Percentiles rank a stretch among this genome's conserved stretches.
Evolutionary conservation across 2,888 invertebrate species (phyloP).

Genomic region (Ophioninae sp.): DNA sequence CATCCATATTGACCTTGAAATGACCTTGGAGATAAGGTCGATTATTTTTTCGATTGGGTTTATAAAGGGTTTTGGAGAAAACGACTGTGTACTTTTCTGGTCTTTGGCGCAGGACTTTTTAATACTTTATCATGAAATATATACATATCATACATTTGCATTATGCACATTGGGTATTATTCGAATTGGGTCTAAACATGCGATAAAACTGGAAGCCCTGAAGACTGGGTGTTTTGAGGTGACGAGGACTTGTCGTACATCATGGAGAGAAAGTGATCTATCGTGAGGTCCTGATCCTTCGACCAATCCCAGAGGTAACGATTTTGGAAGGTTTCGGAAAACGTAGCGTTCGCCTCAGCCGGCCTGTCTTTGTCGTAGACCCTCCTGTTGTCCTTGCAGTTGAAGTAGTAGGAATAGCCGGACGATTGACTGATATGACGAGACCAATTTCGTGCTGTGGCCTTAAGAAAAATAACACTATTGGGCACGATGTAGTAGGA

Average conservation of each 20-base stretch:
- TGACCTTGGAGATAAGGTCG: no score
- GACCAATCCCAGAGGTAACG: slow-evolving; percentile 73
- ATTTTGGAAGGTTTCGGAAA: slow-evolving; percentile 67
- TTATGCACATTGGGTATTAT: neutral
- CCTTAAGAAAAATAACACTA: slow-evolving; percentile 73
- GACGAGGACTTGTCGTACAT: slow-evolving; percentile 21
- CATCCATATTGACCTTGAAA: no score
- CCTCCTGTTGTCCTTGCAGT: slow-evolving; percentile 54
- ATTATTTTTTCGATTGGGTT: neutral
- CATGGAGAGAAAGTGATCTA: slow-evolving; percentile 59
- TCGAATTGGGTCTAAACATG: neutral
- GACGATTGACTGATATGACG: slow-evolving; percentile 66
- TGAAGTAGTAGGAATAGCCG: slow-evolving; percentile 67
- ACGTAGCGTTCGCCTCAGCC: slow-evolving; percentile 65
- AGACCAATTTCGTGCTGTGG: slow-evolving; percentile 69
- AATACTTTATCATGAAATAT: neutral
- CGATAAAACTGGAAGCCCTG: neutral
- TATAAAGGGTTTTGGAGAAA: neutral
- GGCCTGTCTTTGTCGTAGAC: slow-evolving; percentile 68
- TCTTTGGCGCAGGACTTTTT: neutral
- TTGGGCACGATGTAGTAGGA: slow-evolving; percentile 69
- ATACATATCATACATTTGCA: neutral
- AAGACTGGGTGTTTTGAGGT: neutral
- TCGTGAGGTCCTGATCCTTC: slow-evolving; percentile 60
- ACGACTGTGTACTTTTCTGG: neutral